A percentile compares a stretch with the other conserved stretches of the same genome.
Conservation (phyloP, 2,797 vertebrate species). For the Enteromius viviparus region DNA sequence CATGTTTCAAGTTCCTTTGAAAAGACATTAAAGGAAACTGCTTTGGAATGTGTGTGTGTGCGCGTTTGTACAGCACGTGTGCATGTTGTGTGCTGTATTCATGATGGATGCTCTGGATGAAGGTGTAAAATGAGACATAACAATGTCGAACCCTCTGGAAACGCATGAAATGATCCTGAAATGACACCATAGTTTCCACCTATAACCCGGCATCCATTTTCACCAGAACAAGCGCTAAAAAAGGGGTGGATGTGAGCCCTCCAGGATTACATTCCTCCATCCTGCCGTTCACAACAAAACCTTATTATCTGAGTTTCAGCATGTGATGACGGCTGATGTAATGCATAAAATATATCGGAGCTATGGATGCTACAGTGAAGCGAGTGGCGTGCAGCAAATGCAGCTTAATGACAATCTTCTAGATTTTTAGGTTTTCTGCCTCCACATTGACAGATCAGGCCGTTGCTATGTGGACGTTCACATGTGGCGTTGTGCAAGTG, state of each 20-base stretch:
- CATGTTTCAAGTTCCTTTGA: constrained; percentile 50
- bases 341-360: background rate
- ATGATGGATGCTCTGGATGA: constrained; percentile 38
- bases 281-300: constrained; percentile 19
- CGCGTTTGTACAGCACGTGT: constrained; percentile 49
- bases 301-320: constrained; percentile 25
- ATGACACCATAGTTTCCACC: constrained; percentile 40
- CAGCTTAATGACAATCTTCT: background rate
- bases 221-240: constrained; percentile 22
- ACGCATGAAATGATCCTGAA: constrained; percentile 44
- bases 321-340: constrained; percentile 16
- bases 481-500: background rate
- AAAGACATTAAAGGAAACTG: constrained; percentile 41
- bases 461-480: background rate
- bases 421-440: background rate
- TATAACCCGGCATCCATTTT: constrained; percentile 40
- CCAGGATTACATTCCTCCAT: constrained; percentile 21
- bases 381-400: background rate
- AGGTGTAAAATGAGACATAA: constrained; percentile 56
- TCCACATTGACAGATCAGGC: background rate
- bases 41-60: constrained; percentile 46
- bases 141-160: constrained; percentile 53
- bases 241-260: constrained; percentile 15
- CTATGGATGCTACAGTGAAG: background rate
- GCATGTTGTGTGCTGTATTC: constrained; percentile 44